Evolutionary conservation across 2,797 vertebrate genomes (phyloP), one percentile per base, ranked within the genome.

Genomic region (Myotis vivesi): DNA sequence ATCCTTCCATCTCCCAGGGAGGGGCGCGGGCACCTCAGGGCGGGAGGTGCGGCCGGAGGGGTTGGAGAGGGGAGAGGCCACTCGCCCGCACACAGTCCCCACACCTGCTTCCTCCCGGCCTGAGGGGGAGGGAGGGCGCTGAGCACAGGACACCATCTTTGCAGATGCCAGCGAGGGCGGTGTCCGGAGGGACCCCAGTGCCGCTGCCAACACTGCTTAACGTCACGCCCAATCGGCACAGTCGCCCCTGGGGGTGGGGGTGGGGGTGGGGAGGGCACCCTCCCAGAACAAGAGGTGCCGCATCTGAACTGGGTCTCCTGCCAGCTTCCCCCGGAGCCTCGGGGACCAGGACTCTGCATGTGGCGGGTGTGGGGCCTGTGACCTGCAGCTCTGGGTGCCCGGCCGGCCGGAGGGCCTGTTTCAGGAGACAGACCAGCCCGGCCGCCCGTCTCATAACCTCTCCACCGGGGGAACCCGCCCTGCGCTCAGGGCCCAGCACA

Each of bases 61-160:
- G 64, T 71, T 2, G 7, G 88, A 1, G 8, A 46, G 22, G 53
- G 13, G 30, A 9, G 30, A 9, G 64, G 55, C 25, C 25, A 0
- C 19, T 4, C 25, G 1, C 30, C 5, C 0, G 8, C 36, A 38
- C 0, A 6, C n/a, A 33, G 5, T 19, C 33, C 15, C 11, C 3
- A 0, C 2, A 5, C 41, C 5, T 5, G 55, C 38, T 36, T n/a
- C 49, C 82, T 53, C 73, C 62, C 4, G 1, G 38, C 10, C 5
- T 1, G 23, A 20, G n/a, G 44, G 13, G 15, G 4, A 15, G 25
- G 9, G 25, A 10, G 15, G 20, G 6, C 20, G 0, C 28, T 4
- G n/a, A 72, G 57, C 81, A n/a, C 36, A 10, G 0, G 5, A 5
- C 91, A 68, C 13, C 44, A 0, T 44, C 59, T 33, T n/a, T 23